Evolutionary conservation across 1,140 invertebrate species (phyloP).

Genomic region (Oryctes rhinoceros): DNA sequence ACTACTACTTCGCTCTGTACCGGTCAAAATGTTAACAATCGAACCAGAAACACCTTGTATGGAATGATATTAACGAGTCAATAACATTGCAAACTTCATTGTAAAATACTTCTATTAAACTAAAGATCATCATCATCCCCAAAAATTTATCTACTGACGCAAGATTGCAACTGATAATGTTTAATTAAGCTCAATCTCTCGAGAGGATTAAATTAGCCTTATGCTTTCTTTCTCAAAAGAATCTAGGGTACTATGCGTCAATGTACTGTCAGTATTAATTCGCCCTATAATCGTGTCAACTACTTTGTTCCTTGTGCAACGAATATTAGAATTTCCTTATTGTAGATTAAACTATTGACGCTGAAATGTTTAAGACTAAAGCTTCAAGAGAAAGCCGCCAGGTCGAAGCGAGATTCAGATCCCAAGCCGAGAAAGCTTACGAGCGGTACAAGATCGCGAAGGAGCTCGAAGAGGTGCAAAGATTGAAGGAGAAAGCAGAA

Average conservation of each 20-base stretch:
- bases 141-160: too few relatives aligned
- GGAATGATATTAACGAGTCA: too few relatives aligned
- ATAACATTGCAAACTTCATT: too few relatives aligned
- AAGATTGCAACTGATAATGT: not conserved
- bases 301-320: too few relatives aligned
- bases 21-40: too few relatives aligned
- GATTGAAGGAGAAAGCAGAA: not conserved
- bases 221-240: not conserved
- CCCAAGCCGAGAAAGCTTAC: slow-evolving; percentile 30
- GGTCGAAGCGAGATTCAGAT: not conserved
- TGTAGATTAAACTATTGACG: too few relatives aligned
- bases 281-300: too few relatives aligned
- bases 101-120: too few relatives aligned
- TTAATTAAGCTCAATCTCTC: not conserved
- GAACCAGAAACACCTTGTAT: too few relatives aligned
- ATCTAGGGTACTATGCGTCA: not conserved
- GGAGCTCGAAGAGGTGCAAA: slow-evolving; percentile 2
- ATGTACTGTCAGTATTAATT: not conserved
- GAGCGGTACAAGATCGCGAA: slow-evolving; percentile 28
- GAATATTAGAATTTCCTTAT: too few relatives aligned
- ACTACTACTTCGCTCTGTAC: too few relatives aligned
- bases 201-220: not conserved
- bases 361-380: not conserved
- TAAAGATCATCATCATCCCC: too few relatives aligned
- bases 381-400: not conserved